Base-by-base conservation (phyloP, 2,797 vertebrate genomes). In the Paedocypris micromegethes region DNA sequence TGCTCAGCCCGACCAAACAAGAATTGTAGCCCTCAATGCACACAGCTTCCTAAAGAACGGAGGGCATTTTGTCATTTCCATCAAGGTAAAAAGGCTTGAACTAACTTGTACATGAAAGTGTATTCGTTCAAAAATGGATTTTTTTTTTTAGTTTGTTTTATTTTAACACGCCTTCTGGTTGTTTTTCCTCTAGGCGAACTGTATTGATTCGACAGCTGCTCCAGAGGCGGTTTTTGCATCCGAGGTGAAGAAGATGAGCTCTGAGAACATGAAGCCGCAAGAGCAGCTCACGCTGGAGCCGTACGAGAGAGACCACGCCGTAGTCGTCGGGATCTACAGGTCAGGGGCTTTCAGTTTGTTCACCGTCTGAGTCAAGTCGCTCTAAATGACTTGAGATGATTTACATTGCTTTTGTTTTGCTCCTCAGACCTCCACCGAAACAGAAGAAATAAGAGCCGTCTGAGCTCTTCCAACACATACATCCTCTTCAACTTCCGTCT, bases 221-320 rank as follows among this genome's bases (percentile, higher is more conserved):
- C 92, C 94, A 0, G 94, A 97, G 70, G 93, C 93, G 0, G 94
- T 97, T 56, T 97, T 97, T 73, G 93, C 94, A 0, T 85, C 93
- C 0, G 94, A 97, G 64, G 93, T 97, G 56, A 95, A 94, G 80
- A 96, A 95, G 80, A 96, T 96, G 94, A 90, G 91, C 0, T 64
- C 90, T 2, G 94, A 97, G 76, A 95, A 95, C 83, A 95, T 97
- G 94, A 95, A 94, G 39, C 94, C 94, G 2, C 94, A 96, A 75
- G 94, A 97, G 50, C 94, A 97, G 87, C 75, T 97, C 49, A 97
- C 94, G 0, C 83, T 97, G 42, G 94, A 97, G 79, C 94, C 94
- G 0, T 97, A 96, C 0, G 94, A 97, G 72, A 87, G 94, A 41
- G 94, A 97, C 74, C 94, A 96, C 0, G 94, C 94, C 0, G 89